Percentiles rank a stretch among this genome's conserved stretches.
These are phyloP conservation scores for Gorilla gorilla DNA, from an alignment of 2,113 vertebrate genomes.

Conservation along the genomic window DNA sequence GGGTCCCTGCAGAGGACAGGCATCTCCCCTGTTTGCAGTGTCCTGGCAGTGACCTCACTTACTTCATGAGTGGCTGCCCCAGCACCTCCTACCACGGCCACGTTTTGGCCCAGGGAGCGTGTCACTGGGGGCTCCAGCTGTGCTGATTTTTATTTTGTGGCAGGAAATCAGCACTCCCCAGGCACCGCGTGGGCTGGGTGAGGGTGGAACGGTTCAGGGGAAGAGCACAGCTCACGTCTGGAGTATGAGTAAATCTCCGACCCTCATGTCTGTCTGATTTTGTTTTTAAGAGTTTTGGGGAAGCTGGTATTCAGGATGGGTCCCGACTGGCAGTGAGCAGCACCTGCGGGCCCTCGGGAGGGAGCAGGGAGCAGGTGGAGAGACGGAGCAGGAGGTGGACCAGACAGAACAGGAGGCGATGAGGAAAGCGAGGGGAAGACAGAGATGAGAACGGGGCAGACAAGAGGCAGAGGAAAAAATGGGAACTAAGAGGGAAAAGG, in stretches of 20 bases:
- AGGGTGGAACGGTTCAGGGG: neutral
- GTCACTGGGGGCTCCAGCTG: neutral
- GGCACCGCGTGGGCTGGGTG: too few species aligned
- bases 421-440: neutral
- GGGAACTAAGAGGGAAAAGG: neutral
- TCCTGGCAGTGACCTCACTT: neutral
- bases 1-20: neutral
- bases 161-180: neutral
- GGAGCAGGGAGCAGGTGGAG: neutral
- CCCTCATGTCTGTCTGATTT: neutral
- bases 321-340: too few species aligned
- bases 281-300: neutral
- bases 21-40: neutral
- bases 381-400: neutral
- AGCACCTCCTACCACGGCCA: neutral
- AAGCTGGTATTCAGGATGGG: neutral
- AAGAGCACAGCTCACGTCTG: neutral
- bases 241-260: neutral
- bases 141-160: neutral
- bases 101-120: too few species aligned
- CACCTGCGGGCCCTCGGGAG: neutral
- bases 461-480: neutral
- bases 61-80: neutral
- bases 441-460: neutral
- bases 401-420: too few species aligned